Evolutionary conservation across 2,888 invertebrate species (phyloP), one percentile per base, ranked within the genome.

Genomic region (Meganola albula): DNA sequence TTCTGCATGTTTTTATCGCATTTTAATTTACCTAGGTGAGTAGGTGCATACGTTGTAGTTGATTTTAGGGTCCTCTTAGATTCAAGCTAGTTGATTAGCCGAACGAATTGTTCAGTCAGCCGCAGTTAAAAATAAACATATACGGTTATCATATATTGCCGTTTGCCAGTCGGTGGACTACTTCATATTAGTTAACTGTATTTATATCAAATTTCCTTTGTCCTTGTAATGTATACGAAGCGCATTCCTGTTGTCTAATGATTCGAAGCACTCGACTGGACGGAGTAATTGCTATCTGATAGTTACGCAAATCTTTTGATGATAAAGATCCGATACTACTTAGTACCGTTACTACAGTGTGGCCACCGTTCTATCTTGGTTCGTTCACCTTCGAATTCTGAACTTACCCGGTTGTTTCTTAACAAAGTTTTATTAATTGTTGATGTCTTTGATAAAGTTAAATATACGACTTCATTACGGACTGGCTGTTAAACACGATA

Each of bases 281-380:
- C 57, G 53, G 52, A 63, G 71, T 76, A 79, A 80, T 79, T 78
- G 76, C 69, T 74, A 76, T 73, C 71, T 75, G 67, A 79, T 79
- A 68, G 79, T 84, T 84, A 80, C 77, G 80, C 79, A 82, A 80
- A 82, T 75, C 79, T 82, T 84, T 83, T 72, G 76, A 83, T 77
- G 85, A 82, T 84, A 76, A 83, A 75, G 65, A 80, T 76, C 73
- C 58, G 58, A 52, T 55, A 46, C 48, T n/a, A n/a, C n/a, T 57
- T 37, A 49, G 63, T 73, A 73, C 84, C 84, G 84, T 85, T 84
- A 80, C 63, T 71, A 77, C 73, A 70, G 77, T 80, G 82, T 80
- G 75, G 75, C 78, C 82, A 80, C 78, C 63, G 78, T 69, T 61
- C 57, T 70, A 70, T 68, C 60, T 64, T 58, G 51, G 78, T 71